Evolutionary conservation across 2,888 invertebrate species (phyloP), one percentile per base, ranked within the genome.

Genomic region (Tigriopus californicus): DNA sequence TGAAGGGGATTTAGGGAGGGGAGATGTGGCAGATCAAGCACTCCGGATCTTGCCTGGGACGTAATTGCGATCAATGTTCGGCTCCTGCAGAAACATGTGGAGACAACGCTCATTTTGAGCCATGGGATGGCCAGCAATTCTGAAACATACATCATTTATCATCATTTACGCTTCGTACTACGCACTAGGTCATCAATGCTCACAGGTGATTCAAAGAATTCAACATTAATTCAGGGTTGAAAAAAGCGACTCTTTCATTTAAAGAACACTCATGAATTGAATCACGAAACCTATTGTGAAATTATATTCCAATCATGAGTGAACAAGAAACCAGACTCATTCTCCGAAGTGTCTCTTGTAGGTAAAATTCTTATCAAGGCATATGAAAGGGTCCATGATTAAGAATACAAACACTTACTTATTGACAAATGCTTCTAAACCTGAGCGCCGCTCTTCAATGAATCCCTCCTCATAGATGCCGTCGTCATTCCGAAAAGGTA

Each of bases 381-480:
- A n/a, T n/a, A n/a, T n/a, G n/a, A n/a, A n/a, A n/a, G n/a, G n/a
- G n/a, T n/a, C n/a, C n/a, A n/a, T n/a, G 13, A 51, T n/a, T 18
- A 51, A 51, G n/a, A n/a, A n/a, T 18, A 5, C 15, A 12, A 1
- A 54, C 54, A 70, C 80, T 73, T 74, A 86, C 85, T 98, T 99
- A 76, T 99, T 99, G 67, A 99, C 86, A 75, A 99, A 99, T 69
- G 84, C 80, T 79, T 99, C 98, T 68, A 99, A 77, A 51, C 77
- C 94, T 79, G 95, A 95, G 73, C 95, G 82, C 68, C 98, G 81
- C 67, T 97, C 95, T 73, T 99, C 98, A 69, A 99, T 97, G 71
- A 99, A 99, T 69, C 91, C 94, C 69, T 98, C 97, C 72, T 99
- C 98, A 73, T 92, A 99, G 68, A 99, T 91, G 59, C 98, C 98